Conservation (phyloP, 2,113 vertebrate species). For the Bufo bufo region DNA sequence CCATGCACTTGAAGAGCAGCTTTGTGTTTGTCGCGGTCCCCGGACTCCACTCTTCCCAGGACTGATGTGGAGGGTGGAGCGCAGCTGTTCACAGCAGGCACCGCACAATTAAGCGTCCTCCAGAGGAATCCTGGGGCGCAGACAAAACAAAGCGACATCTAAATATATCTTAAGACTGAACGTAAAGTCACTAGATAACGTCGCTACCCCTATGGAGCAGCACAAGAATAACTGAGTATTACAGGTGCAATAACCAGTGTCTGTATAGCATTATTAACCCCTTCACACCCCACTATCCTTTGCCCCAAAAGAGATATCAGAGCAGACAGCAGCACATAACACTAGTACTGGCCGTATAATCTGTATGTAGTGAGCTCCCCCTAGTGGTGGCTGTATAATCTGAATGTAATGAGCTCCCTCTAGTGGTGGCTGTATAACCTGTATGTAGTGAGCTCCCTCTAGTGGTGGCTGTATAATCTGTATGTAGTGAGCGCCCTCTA, state of each 20-base stretch:
- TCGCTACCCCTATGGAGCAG: background rate
- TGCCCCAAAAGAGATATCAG: too few species aligned
- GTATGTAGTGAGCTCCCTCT: too few species aligned
- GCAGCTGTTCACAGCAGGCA: background rate
- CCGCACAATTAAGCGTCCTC: background rate
- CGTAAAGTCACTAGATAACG: background rate
- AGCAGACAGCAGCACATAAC: too few species aligned
- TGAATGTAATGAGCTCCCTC: too few species aligned
- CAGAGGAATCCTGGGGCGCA: constrained; percentile 5
- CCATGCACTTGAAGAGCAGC: background rate
- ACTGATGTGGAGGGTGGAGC: background rate
- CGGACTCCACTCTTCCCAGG: background rate
- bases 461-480: too few species aligned
- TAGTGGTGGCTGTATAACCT: too few species aligned
- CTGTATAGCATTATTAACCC: background rate
- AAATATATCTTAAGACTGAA: background rate
- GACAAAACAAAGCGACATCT: constrained; percentile 10
- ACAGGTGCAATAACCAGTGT: background rate
- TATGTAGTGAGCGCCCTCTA: too few species aligned
- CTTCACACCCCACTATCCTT: background rate
- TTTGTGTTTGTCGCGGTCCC: too few species aligned
- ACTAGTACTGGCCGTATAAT: too few species aligned
- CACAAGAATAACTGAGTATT: background rate
- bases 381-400: too few species aligned
- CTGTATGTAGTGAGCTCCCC: too few species aligned